A percentile compares a stretch with the other conserved stretches of the same genome.
These are phyloP conservation scores for Linurgus olivaceus DNA, from an alignment of 2,797 vertebrate genomes.

Conservation along the genomic window DNA sequence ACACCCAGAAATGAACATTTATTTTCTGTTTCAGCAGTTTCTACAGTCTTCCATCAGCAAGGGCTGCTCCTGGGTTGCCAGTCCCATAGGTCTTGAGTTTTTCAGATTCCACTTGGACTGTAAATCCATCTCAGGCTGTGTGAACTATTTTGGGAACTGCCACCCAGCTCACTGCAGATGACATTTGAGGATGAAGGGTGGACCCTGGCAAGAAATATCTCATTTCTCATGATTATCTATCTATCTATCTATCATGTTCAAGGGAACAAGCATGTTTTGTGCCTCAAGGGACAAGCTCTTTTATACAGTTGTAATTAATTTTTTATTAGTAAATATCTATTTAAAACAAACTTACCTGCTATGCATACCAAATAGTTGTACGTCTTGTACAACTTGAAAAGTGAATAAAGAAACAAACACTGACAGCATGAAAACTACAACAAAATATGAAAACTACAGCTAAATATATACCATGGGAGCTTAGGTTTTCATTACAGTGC, in stretches of 20 bases:
- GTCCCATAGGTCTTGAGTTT: not conserved
- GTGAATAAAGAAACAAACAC: not conserved
- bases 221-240: not conserved
- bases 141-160: not conserved
- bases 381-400: not conserved
- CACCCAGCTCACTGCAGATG: not conserved
- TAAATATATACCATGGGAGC: fast-evolving
- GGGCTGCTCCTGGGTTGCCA: not conserved
- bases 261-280: not conserved
- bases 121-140: not conserved
- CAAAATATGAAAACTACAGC: not conserved
- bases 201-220: not conserved
- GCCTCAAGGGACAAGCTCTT: not conserved
- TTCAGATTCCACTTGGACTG: not conserved
- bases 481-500: not conserved
- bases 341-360: not conserved
- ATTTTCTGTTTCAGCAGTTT: not conserved
- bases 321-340: not conserved
- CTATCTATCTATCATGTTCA: not conserved
- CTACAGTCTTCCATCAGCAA: not conserved
- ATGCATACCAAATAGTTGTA: not conserved
- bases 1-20: not conserved
- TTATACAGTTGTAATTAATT: not conserved
- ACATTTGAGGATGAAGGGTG: not conserved
- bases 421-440: not conserved